Percentiles rank a stretch among this genome's conserved stretches.
phyloP scores from a whole-genome alignment of 2,797 vertebrate genomes.

The Siniperca obscura region DNA sequence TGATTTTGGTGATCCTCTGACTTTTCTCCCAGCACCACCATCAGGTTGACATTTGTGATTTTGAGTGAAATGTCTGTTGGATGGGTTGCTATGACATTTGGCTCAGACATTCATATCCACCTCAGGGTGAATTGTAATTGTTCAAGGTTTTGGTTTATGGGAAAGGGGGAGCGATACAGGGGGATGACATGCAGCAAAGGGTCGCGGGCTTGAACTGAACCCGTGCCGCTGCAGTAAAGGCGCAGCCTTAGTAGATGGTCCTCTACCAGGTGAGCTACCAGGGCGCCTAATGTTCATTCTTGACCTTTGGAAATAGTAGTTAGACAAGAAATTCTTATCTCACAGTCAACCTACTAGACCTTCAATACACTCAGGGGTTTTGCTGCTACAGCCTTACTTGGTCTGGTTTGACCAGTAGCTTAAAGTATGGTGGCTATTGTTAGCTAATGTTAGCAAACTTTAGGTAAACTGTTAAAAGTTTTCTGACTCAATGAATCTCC shows the following conservation, averaged over 20 bases:
- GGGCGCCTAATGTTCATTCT: too few species aligned
- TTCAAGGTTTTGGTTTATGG: too few species aligned
- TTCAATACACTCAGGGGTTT: not conserved
- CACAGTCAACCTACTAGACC: too few species aligned
- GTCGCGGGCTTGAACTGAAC: too few species aligned
- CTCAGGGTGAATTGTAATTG: not conserved
- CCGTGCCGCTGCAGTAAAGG: too few species aligned
- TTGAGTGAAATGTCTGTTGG: not conserved
- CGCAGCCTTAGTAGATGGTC: too few species aligned
- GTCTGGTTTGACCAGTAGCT: not conserved
- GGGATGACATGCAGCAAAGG: too few species aligned
- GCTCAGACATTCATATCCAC: not conserved
- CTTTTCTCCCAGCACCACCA: not conserved
- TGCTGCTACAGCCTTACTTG: not conserved
- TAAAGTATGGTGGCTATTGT: not conserved
- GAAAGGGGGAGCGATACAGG: too few species aligned
- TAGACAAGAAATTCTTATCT: too few species aligned
- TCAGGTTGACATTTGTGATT: not conserved
- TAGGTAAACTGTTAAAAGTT: too few species aligned
- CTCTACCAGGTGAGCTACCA: too few species aligned
- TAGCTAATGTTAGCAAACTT: not conserved
- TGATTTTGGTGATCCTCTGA: not conserved
- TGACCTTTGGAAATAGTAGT: too few species aligned
- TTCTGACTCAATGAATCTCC: not conserved
- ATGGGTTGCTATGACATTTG: not conserved